Evolutionary conservation across 2,888 invertebrate species (phyloP).

Genomic region (Troilus luridus): DNA sequence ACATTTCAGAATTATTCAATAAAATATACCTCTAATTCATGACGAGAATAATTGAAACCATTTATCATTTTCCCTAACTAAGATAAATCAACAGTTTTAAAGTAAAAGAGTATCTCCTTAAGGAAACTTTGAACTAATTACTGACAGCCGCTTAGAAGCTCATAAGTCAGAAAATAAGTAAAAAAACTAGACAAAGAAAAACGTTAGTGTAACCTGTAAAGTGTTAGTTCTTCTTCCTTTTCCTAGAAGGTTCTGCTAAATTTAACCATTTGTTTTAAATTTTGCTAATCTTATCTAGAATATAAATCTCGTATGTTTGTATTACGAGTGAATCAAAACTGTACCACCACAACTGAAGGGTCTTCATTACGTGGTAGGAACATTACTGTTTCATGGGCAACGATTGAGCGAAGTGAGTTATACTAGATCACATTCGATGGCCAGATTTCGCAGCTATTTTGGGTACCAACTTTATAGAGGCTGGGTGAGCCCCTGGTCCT

Average conservation of each 20-base stretch:
- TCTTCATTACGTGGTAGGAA: too few species aligned
- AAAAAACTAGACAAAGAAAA: neutral
- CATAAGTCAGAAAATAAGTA: neutral
- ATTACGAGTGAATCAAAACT: neutral
- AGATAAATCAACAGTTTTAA: neutral
- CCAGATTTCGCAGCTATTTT: too few species aligned
- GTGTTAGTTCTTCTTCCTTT: neutral
- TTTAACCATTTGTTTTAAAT: neutral
- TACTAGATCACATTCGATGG: too few species aligned
- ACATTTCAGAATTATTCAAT: too few species aligned
- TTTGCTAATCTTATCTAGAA: neutral
- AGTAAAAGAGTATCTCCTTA: neutral
- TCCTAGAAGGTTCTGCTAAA: neutral
- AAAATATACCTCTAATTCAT: too few species aligned
- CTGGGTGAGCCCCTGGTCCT: too few species aligned
- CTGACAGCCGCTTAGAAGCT: neutral
- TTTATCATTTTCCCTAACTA: neutral
- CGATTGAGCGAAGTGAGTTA: too few species aligned
- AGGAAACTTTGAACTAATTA: neutral
- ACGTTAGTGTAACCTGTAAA: too few species aligned
- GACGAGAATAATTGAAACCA: too few species aligned
- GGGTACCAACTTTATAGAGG: too few species aligned
- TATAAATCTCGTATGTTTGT: neutral
- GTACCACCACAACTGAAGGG: too few species aligned
- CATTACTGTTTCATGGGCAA: too few species aligned